Evolutionary conservation across 2,888 invertebrate species (phyloP).

Genomic region (Trileptium ribeirensis): DNA sequence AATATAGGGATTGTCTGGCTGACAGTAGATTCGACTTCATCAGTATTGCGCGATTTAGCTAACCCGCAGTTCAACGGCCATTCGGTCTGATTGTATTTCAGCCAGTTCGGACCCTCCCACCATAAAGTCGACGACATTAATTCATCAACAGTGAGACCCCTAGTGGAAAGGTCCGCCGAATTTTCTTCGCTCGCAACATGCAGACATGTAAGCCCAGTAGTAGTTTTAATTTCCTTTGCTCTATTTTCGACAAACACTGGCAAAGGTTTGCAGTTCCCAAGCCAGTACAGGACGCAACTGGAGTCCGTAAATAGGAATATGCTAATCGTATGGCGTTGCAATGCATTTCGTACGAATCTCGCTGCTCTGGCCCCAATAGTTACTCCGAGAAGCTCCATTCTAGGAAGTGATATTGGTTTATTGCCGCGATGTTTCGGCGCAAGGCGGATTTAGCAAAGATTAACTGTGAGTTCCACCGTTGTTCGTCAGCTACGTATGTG

Average conservation of each 20-base stretch:
- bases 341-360: no score
- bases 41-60: no score
- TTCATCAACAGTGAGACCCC: constrained; percentile 31
- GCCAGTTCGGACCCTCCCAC: constrained; percentile 41
- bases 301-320: constrained; percentile 34
- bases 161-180: constrained; percentile 42
- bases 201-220: constrained; percentile 32
- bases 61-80: neutral
- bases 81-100: neutral
- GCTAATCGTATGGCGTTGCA: constrained; percentile 28
- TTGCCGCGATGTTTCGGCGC: no score
- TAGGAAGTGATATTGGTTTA: no score
- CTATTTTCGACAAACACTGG: constrained; percentile 38
- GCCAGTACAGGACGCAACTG: constrained; percentile 35
- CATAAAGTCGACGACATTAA: constrained; percentile 30
- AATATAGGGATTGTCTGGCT: no score
- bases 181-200: constrained; percentile 39
- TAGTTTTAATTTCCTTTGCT: constrained; percentile 36
- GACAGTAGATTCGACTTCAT: no score
- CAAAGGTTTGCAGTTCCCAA: constrained; percentile 16
- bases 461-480: constrained; percentile 9
- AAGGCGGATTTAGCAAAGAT: constrained; percentile 32
- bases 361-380: no score
- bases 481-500: neutral
- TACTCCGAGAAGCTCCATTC: no score